Base-by-base conservation (phyloP, 2,113 vertebrate genomes). In the Ptychochromis oligacanthus region DNA sequence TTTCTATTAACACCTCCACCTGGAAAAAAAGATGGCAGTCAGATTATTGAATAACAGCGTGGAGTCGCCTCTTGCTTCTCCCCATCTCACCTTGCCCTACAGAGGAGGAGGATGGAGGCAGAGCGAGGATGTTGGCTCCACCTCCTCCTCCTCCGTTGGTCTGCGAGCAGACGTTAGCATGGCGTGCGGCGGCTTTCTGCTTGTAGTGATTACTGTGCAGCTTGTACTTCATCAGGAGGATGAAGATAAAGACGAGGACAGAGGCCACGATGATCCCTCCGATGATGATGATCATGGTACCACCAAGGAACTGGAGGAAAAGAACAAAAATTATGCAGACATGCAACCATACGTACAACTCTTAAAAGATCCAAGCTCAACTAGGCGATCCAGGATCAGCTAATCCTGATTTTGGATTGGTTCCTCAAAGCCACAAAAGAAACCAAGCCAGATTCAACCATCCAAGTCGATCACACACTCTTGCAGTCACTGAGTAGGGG, bases 251-350 rank as follows among this genome's bases (percentile, higher is more conserved):
- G 85, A 97, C 96, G 56, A 97, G 94, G 52, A 97, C 96, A 0
- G 96, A 96, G 5, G 96, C 96, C 85, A 97, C 96, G 18, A 97
- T 97, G 92, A 97, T 96, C 10, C 96, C 96, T 0, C 96, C 96
- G 5, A 97, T 97, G 88, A 97, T 95, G 85, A 97, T 96, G 90
- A 97, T 97, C 96, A 97, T 97, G 75, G 96, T 97, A 1, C 96
- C 96, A 0, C 96, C 96, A 56, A 97, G 92, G 87, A 97, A 96
- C 93, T 95, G 82, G 1, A 11, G 52, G 31, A 0, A 28, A 15
- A 62, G 11, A 12, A 58, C 6, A 1, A n/a, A 1, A 80, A 4
- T 46, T 56, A 77, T 3, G 26, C 1, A 15, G 28, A 72, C 6
- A 18, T 17, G 7, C 7, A 7, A 9, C 2, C 6, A 17, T 15